Base-by-base conservation (phyloP, 2,113 vertebrate species). In the Diphyllodes magnificus region DNA sequence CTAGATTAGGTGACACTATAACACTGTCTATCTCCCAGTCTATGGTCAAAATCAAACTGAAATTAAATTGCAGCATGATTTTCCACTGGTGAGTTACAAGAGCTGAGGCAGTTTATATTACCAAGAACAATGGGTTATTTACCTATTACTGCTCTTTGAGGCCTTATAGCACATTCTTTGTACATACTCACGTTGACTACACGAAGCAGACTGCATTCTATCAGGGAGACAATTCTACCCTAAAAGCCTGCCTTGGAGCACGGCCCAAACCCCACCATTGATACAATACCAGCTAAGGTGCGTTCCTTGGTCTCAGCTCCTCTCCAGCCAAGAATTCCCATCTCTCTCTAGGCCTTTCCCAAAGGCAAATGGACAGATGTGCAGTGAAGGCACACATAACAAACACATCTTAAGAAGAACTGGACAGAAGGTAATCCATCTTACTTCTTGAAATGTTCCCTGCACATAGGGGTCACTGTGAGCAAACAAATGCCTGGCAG, bases 401-500 rank as follows among this genome's bases (percentile, higher is more conserved):
- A 94, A 86, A 91, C 30, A 59, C 47, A 82, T 37, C 81, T 71
- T 64, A 71, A 82, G 40, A 68, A 47, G 31, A 72, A 69, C 27
- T 49, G 70, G 59, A 82, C 10, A 4, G 82, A 85, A 90, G 80
- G 90, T 20, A 92, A 93, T 82, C 61, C 73, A 75, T 96, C 90
- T 95, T 86, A 86, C 47, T 79, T 93, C 79, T 69, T 72, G 49
- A 88, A 95, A 87, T 53, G 85, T 61, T 44, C 53, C 42, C 66
- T 80, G 40, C 39, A 79, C 8, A 1, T 12, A 86, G 71, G 75
- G 92, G 90, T 93, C 88, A 94, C 30, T 80, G 79, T 73, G 93
- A 95, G 66, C 88, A 95, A 94, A 85, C 63, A 88, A 87, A 89
- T 39, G 90, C 90, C 78, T 92, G 82, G 78, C 92, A 91, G 90